phyloP scores from a whole-genome alignment of 2,888 invertebrate genomes.

The Drosophila nigricruria region DNA sequence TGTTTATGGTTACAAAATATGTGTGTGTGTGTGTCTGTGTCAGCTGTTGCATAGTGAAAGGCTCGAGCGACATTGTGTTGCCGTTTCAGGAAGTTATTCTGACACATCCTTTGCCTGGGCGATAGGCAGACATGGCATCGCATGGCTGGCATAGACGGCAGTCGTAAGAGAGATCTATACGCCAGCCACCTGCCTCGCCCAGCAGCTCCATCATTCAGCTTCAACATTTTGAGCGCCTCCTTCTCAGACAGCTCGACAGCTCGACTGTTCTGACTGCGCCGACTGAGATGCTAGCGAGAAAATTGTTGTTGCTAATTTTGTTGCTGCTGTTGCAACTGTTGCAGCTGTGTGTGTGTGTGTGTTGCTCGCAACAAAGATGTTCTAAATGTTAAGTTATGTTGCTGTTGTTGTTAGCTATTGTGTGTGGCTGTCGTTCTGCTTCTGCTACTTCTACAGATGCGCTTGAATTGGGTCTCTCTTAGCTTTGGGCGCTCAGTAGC shows the following conservation, averaged over 20 bases:
- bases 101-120: slow-evolving; percentile 60
- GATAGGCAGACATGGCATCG: slow-evolving; percentile 30
- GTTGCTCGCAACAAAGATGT: slow-evolving; percentile 64
- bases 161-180: slow-evolving; percentile 53
- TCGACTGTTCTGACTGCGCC: slow-evolving; percentile 7
- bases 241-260: slow-evolving; percentile 12
- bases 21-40: background rate
- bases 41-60: slow-evolving; percentile 36
- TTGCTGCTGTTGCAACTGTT: slow-evolving; percentile 18
- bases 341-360: slow-evolving; percentile 9
- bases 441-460: slow-evolving; percentile 56
- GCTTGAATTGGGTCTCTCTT: slow-evolving; percentile 71
- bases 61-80: slow-evolving; percentile 35
- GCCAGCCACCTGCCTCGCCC: slow-evolving; percentile 14
- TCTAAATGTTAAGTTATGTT: slow-evolving; percentile 69
- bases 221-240: slow-evolving; percentile 25
- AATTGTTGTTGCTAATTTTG: slow-evolving; percentile 31
- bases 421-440: slow-evolving; percentile 53
- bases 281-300: slow-evolving; percentile 24
- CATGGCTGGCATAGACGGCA: slow-evolving; percentile 18
- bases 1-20: background rate
- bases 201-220: slow-evolving; percentile 17
- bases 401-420: slow-evolving; percentile 18
- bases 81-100: slow-evolving; percentile 55
- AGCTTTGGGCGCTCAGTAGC: slow-evolving; percentile 74